phyloP scores from a whole-genome alignment of 1,140 invertebrate species.

The Fopius arisanus region DNA sequence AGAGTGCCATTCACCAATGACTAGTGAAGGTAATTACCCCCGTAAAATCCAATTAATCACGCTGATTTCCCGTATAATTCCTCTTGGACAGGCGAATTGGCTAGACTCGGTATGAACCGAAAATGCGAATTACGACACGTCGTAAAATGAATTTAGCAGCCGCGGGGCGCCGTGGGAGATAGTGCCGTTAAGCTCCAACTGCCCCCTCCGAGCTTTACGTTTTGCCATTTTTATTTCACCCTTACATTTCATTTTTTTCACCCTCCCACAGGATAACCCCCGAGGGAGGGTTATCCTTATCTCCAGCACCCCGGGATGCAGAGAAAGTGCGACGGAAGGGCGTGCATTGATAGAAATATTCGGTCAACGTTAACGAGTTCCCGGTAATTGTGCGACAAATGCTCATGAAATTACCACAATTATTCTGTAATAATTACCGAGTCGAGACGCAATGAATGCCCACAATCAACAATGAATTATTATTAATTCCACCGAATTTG shows the following conservation, averaged over 20 bases:
- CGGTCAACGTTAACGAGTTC: too few species aligned
- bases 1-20: background rate
- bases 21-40: background rate
- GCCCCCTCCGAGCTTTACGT: background rate
- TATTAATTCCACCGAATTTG: too few species aligned
- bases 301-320: background rate
- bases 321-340: background rate
- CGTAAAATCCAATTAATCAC: background rate
- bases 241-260: background rate
- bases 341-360: too few species aligned
- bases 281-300: conserved; percentile 7
- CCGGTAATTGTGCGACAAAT: too few species aligned
- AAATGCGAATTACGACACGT: conserved; percentile 25
- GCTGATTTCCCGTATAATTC: background rate
- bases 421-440: too few species aligned
- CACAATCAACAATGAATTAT: too few species aligned
- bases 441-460: too few species aligned
- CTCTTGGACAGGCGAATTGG: background rate
- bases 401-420: too few species aligned
- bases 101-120: background rate
- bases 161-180: conserved; percentile 22
- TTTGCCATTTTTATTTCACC: background rate
- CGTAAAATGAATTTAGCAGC: conserved; percentile 29
- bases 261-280: background rate
- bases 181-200: conserved; percentile 11